Evolutionary conservation across 2,797 vertebrate species (phyloP).

Genomic region (Acrossocheilus wenchowensis): DNA sequence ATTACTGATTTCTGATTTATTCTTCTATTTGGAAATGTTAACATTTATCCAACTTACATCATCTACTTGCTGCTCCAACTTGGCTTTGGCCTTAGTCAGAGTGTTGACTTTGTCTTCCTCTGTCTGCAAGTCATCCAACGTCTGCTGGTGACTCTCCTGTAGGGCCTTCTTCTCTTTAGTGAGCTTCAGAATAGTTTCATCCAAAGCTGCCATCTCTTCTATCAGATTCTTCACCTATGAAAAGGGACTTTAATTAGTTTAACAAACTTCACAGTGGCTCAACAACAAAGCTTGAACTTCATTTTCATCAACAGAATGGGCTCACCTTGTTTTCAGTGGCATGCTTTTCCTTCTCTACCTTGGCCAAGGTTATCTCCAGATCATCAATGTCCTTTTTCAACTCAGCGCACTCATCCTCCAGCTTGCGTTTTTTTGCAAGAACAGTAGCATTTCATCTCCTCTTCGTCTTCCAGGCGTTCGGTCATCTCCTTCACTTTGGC

Average conservation of each 20-base stretch:
- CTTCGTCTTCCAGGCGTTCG: constrained; percentile 91
- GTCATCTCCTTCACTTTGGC: constrained; percentile 89
- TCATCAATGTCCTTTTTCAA: constrained; percentile 96
- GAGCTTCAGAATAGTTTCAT: constrained; percentile 88
- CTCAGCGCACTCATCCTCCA: constrained; percentile 92
- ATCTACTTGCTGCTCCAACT: constrained; percentile 94
- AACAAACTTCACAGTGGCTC: background rate
- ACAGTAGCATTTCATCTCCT: constrained; percentile 87
- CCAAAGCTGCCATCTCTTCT: constrained; percentile 91
- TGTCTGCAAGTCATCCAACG: constrained; percentile 90
- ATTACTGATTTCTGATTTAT: constrained; percentile 3
- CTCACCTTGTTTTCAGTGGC: constrained; percentile 82
- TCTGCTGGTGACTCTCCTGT: constrained; percentile 93
- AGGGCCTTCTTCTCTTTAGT: constrained; percentile 93
- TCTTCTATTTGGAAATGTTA: background rate
- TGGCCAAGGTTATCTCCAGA: constrained; percentile 90
- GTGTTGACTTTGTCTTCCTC: constrained; percentile 91
- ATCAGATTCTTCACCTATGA: constrained; percentile 93
- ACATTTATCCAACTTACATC: constrained; percentile 79
- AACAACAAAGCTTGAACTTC: background rate
- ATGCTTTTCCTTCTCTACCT: constrained; percentile 80
- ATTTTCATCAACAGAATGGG: background rate
- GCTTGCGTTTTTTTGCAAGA: constrained; percentile 87
- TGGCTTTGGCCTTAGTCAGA: constrained; percentile 89
- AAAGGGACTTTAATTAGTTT: background rate